These are phyloP conservation scores for Anguilla rostrata DNA, from an alignment of 2,113 vertebrate genomes.

Conservation along the genomic window DNA sequence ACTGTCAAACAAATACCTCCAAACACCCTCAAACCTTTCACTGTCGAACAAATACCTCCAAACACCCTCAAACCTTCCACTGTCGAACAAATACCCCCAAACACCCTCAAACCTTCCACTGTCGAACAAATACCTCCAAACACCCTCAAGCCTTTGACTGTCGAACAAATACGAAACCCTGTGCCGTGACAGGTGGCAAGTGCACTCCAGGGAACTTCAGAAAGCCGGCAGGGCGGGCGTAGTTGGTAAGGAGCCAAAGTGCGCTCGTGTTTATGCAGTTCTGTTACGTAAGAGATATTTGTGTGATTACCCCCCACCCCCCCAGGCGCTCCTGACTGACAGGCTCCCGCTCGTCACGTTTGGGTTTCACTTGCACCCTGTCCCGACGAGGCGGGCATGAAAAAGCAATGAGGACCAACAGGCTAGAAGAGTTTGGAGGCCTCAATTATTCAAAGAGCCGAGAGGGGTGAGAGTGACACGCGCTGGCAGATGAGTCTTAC, in stretches of 20 bases:
- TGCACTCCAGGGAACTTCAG: too few relatives aligned
- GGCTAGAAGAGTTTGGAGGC: slow-evolving; percentile 12
- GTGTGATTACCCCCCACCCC: background rate
- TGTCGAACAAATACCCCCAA: too few relatives aligned
- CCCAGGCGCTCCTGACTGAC: background rate
- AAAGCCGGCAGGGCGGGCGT: too few relatives aligned
- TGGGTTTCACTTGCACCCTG: background rate
- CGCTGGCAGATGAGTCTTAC: background rate
- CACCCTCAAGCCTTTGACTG: too few relatives aligned
- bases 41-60: background rate
- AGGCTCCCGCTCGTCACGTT: background rate
- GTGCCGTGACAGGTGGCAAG: too few relatives aligned
- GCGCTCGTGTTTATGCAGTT: background rate
- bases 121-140: background rate
- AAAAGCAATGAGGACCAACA: slow-evolving; percentile 23
- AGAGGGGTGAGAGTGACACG: background rate
- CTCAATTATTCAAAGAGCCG: slow-evolving; percentile 45
- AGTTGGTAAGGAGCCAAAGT: background rate
- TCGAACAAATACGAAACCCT: background rate
- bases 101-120: too few relatives aligned
- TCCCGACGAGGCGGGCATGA: background rate
- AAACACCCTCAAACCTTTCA: too few relatives aligned
- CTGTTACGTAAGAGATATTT: background rate
- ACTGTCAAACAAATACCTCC: too few relatives aligned
- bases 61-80: too few relatives aligned